Percentiles rank a stretch among this genome's conserved stretches.
Evolutionary conservation across 2,888 invertebrate genomes (phyloP).

Genomic region (Eretmocerus hayati): DNA sequence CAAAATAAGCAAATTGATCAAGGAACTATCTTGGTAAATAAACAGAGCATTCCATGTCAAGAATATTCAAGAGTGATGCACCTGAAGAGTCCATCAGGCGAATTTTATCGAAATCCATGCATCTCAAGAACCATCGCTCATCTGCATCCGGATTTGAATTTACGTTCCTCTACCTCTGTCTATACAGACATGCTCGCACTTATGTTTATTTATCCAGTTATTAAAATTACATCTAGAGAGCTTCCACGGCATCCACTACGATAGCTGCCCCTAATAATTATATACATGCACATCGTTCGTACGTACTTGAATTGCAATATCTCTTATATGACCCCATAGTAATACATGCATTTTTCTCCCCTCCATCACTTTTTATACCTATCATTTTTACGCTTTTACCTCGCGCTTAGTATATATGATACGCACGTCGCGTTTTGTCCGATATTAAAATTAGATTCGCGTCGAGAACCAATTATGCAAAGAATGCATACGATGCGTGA

Average conservation of each 20-base stretch:
- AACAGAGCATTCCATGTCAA: too few relatives aligned
- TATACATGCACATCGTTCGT: slow-evolving; percentile 3
- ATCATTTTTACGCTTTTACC: not conserved
- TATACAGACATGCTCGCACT: slow-evolving; percentile 41
- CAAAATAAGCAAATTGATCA: too few relatives aligned
- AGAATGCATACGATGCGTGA: too few relatives aligned
- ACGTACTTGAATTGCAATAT: too few relatives aligned
- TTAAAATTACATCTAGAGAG: slow-evolving; percentile 47
- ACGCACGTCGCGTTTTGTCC: slow-evolving; percentile 15
- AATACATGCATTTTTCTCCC: not conserved
- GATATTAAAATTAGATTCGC: slow-evolving; percentile 3
- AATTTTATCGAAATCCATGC: slow-evolving; percentile 44
- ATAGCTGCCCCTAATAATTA: slow-evolving; percentile 33
- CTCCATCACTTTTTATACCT: not conserved
- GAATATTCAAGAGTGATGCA: too few relatives aligned
- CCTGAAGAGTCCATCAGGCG: too few relatives aligned
- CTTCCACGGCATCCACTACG: too few relatives aligned
- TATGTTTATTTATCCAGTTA: slow-evolving; percentile 49
- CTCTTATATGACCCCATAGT: too few relatives aligned
- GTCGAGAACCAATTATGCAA: slow-evolving; percentile 13
- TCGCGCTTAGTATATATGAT: too few relatives aligned
- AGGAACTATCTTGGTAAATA: too few relatives aligned
- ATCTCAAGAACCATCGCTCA: too few relatives aligned
- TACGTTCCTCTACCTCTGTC: slow-evolving; percentile 26
- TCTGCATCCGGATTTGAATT: slow-evolving; percentile 48